Evolutionary conservation across 2,797 vertebrate genomes (phyloP), one percentile per base, ranked within the genome.

Genomic region (Halcyon badia): DNA sequence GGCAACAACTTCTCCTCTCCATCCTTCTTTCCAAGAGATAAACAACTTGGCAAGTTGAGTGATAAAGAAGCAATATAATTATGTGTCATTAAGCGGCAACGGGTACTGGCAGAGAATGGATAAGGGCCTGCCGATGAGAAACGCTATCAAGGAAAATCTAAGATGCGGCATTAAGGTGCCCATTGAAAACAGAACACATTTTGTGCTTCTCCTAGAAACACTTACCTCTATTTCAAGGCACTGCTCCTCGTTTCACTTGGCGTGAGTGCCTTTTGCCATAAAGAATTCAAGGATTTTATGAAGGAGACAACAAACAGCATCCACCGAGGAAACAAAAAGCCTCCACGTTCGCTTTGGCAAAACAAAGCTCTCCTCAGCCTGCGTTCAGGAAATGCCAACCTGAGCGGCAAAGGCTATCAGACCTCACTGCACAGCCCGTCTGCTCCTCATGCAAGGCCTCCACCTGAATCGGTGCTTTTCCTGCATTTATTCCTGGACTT

Each of bases 1-100:
- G 44, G 65, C 54, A 65, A 61, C 61, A 71, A 81, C 75, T 75
- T 60, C 54, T 88, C 44, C 49, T 52, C 52, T 83, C 65, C 46
- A 35, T 83, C 22, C 75, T 71, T 44, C 69, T 51, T 58, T 77
- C 52, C 21, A 65, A 87, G 78, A 89, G 49, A 94, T 33, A 75
- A 94, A 89, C 0, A 11, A 49, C 60, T 81, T 83, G 62, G 61
- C 57, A 94, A 94, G 35, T 46, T 62, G 30, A 92, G 46, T 44
- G 62, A 95, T 84, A 95, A 93, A 95, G 73, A 79, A 89, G 18
- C 58, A 57, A 60, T 52, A 75, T 16, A 93, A 91, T 71, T 75
- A 58, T 25, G 57, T 12, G 30, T 71, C 91, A 93, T 91, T 84
- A 92, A 84, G 73, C 28, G 79, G 69, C 72, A 94, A 70, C 39